Evolutionary conservation across 2,888 invertebrate species (phyloP).

Genomic region (Lithophane semibrunnea): DNA sequence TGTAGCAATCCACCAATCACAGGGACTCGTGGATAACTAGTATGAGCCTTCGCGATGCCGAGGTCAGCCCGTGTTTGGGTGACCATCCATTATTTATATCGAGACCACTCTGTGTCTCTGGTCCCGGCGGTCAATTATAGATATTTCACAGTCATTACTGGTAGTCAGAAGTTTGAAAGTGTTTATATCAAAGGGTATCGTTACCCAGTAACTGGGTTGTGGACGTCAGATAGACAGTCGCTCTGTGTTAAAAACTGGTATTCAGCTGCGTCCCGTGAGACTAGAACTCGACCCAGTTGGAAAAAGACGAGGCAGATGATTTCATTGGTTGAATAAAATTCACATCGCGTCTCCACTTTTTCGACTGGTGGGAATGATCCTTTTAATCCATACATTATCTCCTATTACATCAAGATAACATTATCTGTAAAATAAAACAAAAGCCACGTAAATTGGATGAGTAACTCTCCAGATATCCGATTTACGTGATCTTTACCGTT

Average conservation of each 20-base stretch:
- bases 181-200: no score
- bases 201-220: no score
- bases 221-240: not conserved
- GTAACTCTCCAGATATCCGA: slow-evolving; percentile 1
- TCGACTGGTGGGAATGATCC: no score
- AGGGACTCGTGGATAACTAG: not conserved
- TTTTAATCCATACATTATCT: not conserved
- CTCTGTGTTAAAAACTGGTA: no score
- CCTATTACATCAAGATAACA: slow-evolving; percentile 9
- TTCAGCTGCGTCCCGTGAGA: not conserved
- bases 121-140: not conserved
- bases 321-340: not conserved
- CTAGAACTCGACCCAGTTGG: not conserved
- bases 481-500: not conserved
- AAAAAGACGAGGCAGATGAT: not conserved
- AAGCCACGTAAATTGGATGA: slow-evolving; percentile 29
- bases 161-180: no score
- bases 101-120: not conserved
- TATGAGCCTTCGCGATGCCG: not conserved
- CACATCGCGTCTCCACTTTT: not conserved
- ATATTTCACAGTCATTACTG: no score
- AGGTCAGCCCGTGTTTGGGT: not conserved
- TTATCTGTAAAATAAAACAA: slow-evolving; percentile 40
- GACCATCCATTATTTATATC: no score
- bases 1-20: not conserved